phyloP scores from a whole-genome alignment of 1,140 invertebrate genomes.

The Polypedilum pembai region DNA sequence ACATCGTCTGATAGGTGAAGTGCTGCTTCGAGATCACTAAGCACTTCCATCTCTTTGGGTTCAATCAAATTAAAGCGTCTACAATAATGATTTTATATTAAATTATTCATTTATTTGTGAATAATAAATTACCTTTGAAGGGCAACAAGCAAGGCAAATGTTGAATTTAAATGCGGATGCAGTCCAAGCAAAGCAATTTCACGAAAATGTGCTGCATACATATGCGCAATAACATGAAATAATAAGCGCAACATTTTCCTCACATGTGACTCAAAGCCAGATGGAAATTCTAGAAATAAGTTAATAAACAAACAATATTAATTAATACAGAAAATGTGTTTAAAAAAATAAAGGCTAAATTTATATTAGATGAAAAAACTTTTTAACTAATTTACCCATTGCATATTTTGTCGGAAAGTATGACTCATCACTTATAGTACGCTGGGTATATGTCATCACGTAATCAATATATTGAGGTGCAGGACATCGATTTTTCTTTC shows the following conservation, averaged over 20 bases:
- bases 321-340: background rate
- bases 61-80: conserved; percentile 89
- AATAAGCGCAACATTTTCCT: conserved; percentile 92
- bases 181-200: conserved; percentile 86
- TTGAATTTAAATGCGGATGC: conserved; percentile 90
- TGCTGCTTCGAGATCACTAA: conserved; percentile 76
- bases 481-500: conserved; percentile 92
- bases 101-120: background rate
- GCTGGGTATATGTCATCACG: conserved; percentile 96
- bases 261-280: conserved; percentile 87
- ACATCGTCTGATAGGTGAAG: conserved; percentile 52
- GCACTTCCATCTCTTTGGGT: conserved; percentile 89
- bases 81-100: background rate
- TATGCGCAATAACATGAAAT: conserved; percentile 95
- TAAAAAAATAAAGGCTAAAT: conserved; percentile 29
- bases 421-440: conserved; percentile 92
- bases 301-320: conserved; percentile 32
- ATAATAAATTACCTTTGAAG: conserved; percentile 48
- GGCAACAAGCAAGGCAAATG: conserved; percentile 92
- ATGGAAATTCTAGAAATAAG: conserved; percentile 70
- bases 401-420: conserved; percentile 98
- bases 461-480: conserved; percentile 98
- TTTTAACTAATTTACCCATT: conserved; percentile 43
- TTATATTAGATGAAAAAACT: background rate
- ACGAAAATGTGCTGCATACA: conserved; percentile 96